phyloP scores from a whole-genome alignment of 1,140 invertebrate genomes.

The Laupala kohalensis region DNA sequence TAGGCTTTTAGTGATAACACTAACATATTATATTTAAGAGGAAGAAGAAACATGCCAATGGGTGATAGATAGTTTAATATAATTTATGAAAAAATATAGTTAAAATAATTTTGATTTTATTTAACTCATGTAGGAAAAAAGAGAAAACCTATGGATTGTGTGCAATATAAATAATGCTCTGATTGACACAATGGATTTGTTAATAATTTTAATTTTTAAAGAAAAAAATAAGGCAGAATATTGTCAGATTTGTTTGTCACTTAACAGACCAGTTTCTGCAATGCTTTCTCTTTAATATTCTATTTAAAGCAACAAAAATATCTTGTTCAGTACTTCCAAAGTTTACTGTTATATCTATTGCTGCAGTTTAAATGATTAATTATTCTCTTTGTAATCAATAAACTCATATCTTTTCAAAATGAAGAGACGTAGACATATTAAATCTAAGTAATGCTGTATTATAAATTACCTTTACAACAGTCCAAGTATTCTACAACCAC shows the following conservation, averaged over 20 bases:
- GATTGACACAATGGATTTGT: not conserved
- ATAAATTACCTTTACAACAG: not conserved
- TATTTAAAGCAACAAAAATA: not conserved
- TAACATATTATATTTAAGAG: not conserved
- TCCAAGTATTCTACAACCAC: not conserved
- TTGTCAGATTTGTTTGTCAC: not conserved
- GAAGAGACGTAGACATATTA: no score
- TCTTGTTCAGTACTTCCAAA: not conserved
- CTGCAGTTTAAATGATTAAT: not conserved
- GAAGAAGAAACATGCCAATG: not conserved
- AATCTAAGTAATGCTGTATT: not conserved
- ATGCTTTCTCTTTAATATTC: not conserved
- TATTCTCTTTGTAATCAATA: not conserved
- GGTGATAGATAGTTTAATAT: not conserved
- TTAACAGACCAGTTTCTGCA: not conserved
- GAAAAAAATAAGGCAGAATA: not conserved
- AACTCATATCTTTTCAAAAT: not conserved
- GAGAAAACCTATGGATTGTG: not conserved
- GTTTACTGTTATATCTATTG: not conserved
- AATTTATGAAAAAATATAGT: not conserved
- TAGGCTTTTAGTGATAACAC: not conserved
- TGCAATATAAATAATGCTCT: not conserved
- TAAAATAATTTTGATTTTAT: not conserved
- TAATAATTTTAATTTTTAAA: not conserved
- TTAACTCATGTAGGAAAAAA: not conserved